Evolutionary conservation across 2,888 invertebrate species (phyloP), one percentile per base, ranked within the genome.

Genomic region (Acanthosoma haemorrhoidale): DNA sequence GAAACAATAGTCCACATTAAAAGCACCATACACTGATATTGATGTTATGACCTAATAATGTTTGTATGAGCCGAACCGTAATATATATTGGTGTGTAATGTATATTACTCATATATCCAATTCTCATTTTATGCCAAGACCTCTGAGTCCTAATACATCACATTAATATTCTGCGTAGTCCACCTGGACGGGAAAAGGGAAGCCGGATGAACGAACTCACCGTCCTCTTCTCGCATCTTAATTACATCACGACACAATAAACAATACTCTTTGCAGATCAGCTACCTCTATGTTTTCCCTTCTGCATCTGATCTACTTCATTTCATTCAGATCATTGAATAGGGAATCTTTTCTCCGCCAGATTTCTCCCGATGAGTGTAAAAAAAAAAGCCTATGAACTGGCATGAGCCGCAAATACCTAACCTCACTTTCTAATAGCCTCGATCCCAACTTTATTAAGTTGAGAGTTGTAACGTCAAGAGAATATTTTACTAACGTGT

Each of bases 221-320:
- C 51, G n/a, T 25, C 51, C n/a, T 25, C 1, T n/a, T n/a, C 2
- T 6, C 21, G 51, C 51, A 51, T 51, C 51, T 25, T 51, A 51
- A 51, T 51, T 51, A 51, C 51, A 43, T 21, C 6, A 43, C 2
- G 51, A 51, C 25, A 51, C 51, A 51, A 51, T 51, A 51, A 51
- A 51, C 51, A 51, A 51, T 51, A 11, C 51, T 6, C 25, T 13
- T 13, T n/a, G 8, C 51, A 21, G 29, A 51, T 51, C 51, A n/a
- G 29, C 13, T 9, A n/a, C 25, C 51, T 51, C 29, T 51, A 25
- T 51, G 25, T 51, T n/a, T n/a, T n/a, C 9, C n/a, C 25, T n/a
- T 51, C 51, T 51, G 25, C 51, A 25, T 25, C 51, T 51, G 51
- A 51, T 51, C 51, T 51, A 51, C 51, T 51, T 51, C 51, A 5